These are phyloP conservation scores for Thamnophis sirtalis DNA, from an alignment of 2,113 vertebrate genomes.

Conservation along the genomic window DNA sequence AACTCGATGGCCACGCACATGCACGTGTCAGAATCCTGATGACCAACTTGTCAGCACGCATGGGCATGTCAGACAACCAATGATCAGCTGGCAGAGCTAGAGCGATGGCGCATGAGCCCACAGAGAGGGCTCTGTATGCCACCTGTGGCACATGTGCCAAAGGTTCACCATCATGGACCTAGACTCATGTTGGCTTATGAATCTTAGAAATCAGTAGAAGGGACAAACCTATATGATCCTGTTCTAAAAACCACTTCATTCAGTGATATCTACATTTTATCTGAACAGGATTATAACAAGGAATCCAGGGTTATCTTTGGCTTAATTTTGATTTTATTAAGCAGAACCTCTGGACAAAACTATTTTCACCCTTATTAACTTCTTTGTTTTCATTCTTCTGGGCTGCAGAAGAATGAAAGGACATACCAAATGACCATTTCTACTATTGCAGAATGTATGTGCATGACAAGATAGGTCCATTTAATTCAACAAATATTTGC, in stretches of 20 bases:
- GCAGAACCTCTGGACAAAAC: not conserved
- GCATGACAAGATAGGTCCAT: fast-evolving
- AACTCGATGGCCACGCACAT: no score
- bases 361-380: not conserved
- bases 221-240: not conserved
- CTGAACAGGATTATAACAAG: not conserved
- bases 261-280: not conserved
- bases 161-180: no score
- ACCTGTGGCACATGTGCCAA: no score
- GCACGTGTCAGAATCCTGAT: no score
- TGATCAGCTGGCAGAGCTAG: no score
- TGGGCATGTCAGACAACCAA: no score
- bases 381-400: not conserved
- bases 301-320: not conserved
- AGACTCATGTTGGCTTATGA: not conserved
- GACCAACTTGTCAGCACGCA: no score
- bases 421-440: not conserved
- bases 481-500: not conserved
- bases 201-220: not conserved
- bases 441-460: not conserved
- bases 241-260: not conserved
- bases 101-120: no score
- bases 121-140: no score
- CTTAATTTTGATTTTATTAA: not conserved
- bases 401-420: fast-evolving